A percentile compares a stretch with the other conserved stretches of the same genome.
These are phyloP conservation scores for Phasia obesa DNA, from an alignment of 2,888 invertebrate species.

Conservation along the genomic window DNA sequence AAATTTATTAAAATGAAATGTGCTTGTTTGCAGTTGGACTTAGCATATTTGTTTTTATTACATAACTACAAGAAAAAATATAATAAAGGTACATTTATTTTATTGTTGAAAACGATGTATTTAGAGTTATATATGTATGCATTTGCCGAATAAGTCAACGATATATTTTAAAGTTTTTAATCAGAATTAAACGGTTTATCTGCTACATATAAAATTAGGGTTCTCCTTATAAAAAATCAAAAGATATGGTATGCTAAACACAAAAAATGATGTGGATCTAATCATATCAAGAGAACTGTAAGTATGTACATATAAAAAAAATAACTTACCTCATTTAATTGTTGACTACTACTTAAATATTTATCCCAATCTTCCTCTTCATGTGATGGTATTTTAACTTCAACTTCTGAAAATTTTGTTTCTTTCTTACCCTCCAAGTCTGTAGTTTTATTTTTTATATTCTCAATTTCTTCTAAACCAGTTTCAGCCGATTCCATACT, in stretches of 20 bases:
- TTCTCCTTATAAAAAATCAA: too few relatives aligned
- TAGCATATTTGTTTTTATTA: too few relatives aligned
- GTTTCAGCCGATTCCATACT: constrained; percentile 48
- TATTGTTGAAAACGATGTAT: too few relatives aligned
- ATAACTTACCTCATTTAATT: constrained; percentile 57
- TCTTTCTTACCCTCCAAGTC: background rate
- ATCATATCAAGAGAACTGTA: background rate
- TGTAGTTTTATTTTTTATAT: background rate
- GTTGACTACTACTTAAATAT: constrained; percentile 28
- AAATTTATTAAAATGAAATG: too few relatives aligned
- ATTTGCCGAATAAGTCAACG: too few relatives aligned
- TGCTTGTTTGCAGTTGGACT: too few relatives aligned
- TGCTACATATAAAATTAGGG: too few relatives aligned
- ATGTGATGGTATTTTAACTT: background rate
- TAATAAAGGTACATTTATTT: too few relatives aligned
- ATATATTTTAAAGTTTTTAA: too few relatives aligned
- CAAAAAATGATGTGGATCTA: background rate
- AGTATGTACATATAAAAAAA: background rate
- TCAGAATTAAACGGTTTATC: too few relatives aligned
- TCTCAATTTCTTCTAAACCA: constrained; percentile 6
- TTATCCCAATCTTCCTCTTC: constrained; percentile 71
- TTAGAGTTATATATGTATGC: too few relatives aligned
- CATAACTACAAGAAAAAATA: too few relatives aligned
- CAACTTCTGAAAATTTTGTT: background rate
- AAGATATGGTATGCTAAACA: background rate